Evolutionary conservation across 1,140 invertebrate species (phyloP), one percentile per base, ranked within the genome.

Genomic region (Lithobius niger): DNA sequence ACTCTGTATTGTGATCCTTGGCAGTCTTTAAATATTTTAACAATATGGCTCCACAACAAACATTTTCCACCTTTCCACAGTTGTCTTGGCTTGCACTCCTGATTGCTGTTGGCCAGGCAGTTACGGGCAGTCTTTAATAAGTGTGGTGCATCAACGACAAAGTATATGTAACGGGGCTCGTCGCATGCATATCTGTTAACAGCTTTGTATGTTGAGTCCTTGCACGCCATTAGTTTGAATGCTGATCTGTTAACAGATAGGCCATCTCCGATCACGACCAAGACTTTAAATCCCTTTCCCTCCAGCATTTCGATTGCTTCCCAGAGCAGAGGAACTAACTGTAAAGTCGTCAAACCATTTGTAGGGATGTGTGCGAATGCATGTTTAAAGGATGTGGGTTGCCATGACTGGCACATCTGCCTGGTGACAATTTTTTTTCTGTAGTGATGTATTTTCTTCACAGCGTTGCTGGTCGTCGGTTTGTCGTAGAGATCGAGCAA

Each of bases 91-190:
- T 36, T 36, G 21, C 6, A 6, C 10, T 10, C 19, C n/a, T 10
- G 10, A 26, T 52, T 26, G 24, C 49, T 52, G 26, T 52, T 40
- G 27, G 27, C 10, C 10, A 52, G 26, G 27, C 49, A 52, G 27
- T 52, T 52, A 10, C 49, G 10, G 10, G 24, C 27, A 27, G 49
- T 52, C 19, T 52, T 52, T 52, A 52, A 36, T 6, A 52, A 26
- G 26, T 52, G 49, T 27, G 49, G 49, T 40, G 21, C 25, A 52
- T 52, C 49, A 43, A 6, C 28, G n/a, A 52, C 21, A 26, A 52
- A 52, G 10, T 10, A 52, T 21, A 52, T 21, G 21, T 15, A 26
- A 13, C 49, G 6, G 27, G 6, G 15, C 21, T 52, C 49, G 27
- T 52, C 49, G 18, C 4, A n/a, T 10, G 49, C 49, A 26, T 27